phyloP scores from a whole-genome alignment of 2,888 invertebrate species.

The Gari tellinella region DNA sequence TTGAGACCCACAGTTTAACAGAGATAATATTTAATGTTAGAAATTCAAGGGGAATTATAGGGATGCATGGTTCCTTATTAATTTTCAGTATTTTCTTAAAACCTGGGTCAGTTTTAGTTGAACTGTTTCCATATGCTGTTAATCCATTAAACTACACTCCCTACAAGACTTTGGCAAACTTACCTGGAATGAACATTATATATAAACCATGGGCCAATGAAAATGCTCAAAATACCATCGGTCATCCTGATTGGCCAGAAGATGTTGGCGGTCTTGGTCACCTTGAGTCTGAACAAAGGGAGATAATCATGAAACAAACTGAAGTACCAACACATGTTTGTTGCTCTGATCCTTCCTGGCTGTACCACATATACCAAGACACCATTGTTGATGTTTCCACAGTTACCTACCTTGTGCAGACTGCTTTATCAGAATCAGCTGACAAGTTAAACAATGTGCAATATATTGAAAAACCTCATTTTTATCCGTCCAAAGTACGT shows the following conservation, averaged over 20 bases:
- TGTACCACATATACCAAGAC: conserved; percentile 86
- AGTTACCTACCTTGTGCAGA: conserved; percentile 63
- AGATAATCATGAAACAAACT: conserved; percentile 74
- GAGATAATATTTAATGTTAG: conserved; percentile 76
- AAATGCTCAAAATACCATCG: conserved; percentile 74
- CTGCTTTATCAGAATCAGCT: conserved; percentile 22
- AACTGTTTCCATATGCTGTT: conserved; percentile 86
- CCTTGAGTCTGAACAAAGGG: conserved; percentile 77
- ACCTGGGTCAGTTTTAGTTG: conserved; percentile 83
- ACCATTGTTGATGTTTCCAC: conserved; percentile 83
- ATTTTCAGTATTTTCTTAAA: conserved; percentile 84
- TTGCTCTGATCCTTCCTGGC: conserved; percentile 85
- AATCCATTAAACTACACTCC: conserved; percentile 85
- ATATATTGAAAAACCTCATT: background rate
- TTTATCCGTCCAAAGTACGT: conserved; percentile 53
- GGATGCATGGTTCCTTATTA: conserved; percentile 85
- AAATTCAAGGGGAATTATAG: conserved; percentile 79
- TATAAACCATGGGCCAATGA: conserved; percentile 85
- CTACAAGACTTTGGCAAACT: conserved; percentile 83
- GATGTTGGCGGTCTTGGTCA: conserved; percentile 84
- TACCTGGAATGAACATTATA: conserved; percentile 79
- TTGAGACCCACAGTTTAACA: conserved; percentile 74
- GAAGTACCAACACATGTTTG: conserved; percentile 84
- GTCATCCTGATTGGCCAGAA: conserved; percentile 83
- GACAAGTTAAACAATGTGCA: background rate